Conservation (phyloP, 2,113 vertebrate genomes). For the Podarcis raffonei region DNA sequence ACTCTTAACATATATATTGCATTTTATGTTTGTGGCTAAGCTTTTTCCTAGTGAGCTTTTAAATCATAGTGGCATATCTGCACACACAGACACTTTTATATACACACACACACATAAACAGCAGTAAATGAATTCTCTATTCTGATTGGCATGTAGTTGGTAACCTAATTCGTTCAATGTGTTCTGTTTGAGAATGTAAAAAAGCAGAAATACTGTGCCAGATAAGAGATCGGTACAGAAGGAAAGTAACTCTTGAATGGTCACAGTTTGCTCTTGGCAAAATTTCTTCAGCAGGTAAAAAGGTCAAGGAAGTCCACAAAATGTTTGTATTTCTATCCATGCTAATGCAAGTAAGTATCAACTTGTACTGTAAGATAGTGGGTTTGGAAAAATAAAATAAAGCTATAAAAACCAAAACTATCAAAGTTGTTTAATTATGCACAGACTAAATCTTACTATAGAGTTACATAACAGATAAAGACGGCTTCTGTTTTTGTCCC, state of each 20-base stretch:
- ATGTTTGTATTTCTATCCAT: not conserved
- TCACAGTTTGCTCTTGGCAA: not conserved
- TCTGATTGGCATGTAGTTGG: conserved; percentile 28
- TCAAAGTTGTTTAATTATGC: not conserved
- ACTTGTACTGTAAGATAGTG: not conserved
- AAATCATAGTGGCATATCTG: conserved; percentile 49
- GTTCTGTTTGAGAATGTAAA: conserved; percentile 19
- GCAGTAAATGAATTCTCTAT: conserved; percentile 25
- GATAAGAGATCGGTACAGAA: not conserved
- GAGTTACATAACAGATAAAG: not conserved
- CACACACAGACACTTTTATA: conserved; percentile 24
- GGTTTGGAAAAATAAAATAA: not conserved
- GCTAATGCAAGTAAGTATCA: not conserved
- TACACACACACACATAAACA: not conserved
- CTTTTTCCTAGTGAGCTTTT: conserved; percentile 51
- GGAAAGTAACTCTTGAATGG: not conserved
- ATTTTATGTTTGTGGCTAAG: conserved; percentile 47
- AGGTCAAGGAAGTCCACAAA: not conserved
- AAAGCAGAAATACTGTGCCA: not conserved
- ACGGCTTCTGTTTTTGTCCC: not conserved
- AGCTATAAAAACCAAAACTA: not conserved
- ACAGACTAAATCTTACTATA: not conserved
- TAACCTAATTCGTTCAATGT: conserved; percentile 19
- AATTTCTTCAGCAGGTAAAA: accelerated
- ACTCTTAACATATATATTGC: conserved; percentile 9